Conservation (phyloP, 2,888 invertebrate genomes). For the Clunio marinus region DNA sequence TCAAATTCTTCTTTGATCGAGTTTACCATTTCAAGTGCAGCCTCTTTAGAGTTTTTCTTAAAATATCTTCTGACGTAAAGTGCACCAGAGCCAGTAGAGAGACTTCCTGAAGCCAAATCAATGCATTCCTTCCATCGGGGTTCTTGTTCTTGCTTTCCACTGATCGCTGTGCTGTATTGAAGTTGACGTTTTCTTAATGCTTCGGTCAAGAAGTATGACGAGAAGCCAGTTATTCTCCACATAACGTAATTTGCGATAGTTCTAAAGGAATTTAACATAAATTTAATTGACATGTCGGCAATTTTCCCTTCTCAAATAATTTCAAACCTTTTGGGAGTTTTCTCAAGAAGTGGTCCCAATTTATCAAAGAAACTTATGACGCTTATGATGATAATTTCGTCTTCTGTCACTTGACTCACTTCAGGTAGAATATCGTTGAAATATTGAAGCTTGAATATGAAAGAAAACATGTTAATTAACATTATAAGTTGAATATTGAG, state of each 20-base stretch:
- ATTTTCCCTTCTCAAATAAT: not conserved
- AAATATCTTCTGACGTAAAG: constrained; percentile 60
- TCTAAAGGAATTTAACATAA: not conserved
- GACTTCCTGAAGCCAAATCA: constrained; percentile 43
- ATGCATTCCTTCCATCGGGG: constrained; percentile 51
- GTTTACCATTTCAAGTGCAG: constrained; percentile 62
- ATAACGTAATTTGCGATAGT: constrained; percentile 55
- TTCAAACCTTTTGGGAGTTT: constrained; percentile 57
- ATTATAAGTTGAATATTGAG: not conserved
- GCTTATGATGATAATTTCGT: constrained; percentile 78
- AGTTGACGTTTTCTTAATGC: constrained; percentile 47
- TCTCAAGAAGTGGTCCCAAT: constrained; percentile 60
- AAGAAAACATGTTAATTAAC: not conserved
- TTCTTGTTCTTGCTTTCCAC: constrained; percentile 45
- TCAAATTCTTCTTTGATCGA: constrained; percentile 63
- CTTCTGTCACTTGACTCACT: constrained; percentile 57
- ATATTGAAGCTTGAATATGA: constrained; percentile 56
- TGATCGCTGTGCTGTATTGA: constrained; percentile 47
- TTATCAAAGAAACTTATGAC: constrained; percentile 76
- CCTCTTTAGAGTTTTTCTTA: constrained; percentile 60
- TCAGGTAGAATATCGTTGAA: constrained; percentile 74
- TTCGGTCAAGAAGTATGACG: constrained; percentile 48
- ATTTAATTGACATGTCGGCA: not conserved
- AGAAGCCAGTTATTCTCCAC: constrained; percentile 52
- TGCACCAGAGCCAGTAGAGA: constrained; percentile 49